Evolutionary conservation across 2,888 invertebrate species (phyloP), one percentile per base, ranked within the genome.

Genomic region (Poecilobothrus nobilitatus): DNA sequence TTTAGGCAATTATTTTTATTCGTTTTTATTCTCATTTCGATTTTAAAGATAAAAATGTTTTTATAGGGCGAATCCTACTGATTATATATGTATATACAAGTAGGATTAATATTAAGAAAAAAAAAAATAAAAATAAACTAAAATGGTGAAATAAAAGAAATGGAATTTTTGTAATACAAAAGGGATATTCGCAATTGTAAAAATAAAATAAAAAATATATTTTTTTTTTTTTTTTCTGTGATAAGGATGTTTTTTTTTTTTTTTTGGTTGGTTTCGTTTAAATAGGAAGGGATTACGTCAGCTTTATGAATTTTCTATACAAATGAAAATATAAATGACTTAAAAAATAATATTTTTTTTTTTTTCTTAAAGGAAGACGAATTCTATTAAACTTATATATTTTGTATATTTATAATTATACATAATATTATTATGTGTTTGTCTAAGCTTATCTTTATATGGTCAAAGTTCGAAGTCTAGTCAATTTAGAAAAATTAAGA

Each of bases 251-350:
- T 18, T 15, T 53, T 18, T 53, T 18, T 53, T 53, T 44, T 44
- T 44, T 12, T 44, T 44, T 44, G 6, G 53, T 53, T 53, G 53
- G 15, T 18, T 53, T 53, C 12, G 2, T 6, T 53, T 53, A 53
- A 53, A 53, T 53, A 53, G 53, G 53, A 53, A 53, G 53, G 53
- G 53, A 53, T 53, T 53, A 53, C 53, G 53, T 53, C 53, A 53
- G 53, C 53, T 53, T 53, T 53, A 53, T 53, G 53, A 53, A 53
- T 53, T 27, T 18, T 53, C 53, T 53, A 15, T 8, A 37, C 37
- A 53, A 53, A 53, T 18, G 53, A 53, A 53, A 53, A 27, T 27
- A 6, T 5, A 37, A 37, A 37, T 37, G 8, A 37, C 37, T 37
- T 37, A 37, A 27, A 27, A 27, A 27, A n/a, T n/a, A n/a, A n/a